Conservation (phyloP, 1,140 invertebrate genomes). For the Philotrypesis tridentata region DNA sequence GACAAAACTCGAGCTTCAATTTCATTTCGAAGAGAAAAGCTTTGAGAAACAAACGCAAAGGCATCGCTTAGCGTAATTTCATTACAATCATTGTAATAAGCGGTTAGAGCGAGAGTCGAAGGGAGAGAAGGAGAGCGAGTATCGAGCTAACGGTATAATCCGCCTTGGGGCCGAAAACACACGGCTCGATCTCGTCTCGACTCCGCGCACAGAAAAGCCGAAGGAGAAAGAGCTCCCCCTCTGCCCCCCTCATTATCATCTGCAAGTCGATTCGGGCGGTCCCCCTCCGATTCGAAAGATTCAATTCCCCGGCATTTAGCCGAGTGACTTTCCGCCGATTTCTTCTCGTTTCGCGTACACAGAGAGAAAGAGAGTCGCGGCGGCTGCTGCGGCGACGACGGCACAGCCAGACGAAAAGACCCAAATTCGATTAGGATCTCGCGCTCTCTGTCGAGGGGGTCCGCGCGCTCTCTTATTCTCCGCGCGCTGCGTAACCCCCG, state of each 20-base stretch:
- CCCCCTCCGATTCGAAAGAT: slow-evolving; percentile 10
- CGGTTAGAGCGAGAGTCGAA: neutral
- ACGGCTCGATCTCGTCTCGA: neutral
- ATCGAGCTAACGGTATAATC: neutral
- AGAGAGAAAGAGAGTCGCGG: too few relatives aligned
- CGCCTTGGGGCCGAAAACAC: slow-evolving; percentile 16
- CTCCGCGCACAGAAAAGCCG: neutral
- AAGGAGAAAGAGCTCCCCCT: neutral
- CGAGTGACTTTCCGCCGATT: slow-evolving; percentile 39
- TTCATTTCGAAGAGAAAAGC: too few relatives aligned
- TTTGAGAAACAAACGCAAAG: too few relatives aligned
- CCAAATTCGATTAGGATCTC: slow-evolving; percentile 43
- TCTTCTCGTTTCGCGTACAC: slow-evolving; percentile 5
- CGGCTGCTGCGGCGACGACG: too few relatives aligned
- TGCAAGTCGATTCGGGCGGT: slow-evolving; percentile 6
- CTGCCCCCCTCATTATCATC: slow-evolving; percentile 36
- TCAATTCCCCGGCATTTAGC: slow-evolving; percentile 39
- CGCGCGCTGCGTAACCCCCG: neutral
- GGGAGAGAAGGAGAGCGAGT: slow-evolving; percentile 2
- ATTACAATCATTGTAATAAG: slow-evolving; percentile 28
- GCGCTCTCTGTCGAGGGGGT: neutral
- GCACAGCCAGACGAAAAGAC: slow-evolving; percentile 25
- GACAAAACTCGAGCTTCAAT: too few relatives aligned
- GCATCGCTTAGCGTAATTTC: neutral
- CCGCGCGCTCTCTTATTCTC: neutral